Base-by-base conservation (phyloP, 2,113 vertebrate species). In the Dasyornis broadbenti region DNA sequence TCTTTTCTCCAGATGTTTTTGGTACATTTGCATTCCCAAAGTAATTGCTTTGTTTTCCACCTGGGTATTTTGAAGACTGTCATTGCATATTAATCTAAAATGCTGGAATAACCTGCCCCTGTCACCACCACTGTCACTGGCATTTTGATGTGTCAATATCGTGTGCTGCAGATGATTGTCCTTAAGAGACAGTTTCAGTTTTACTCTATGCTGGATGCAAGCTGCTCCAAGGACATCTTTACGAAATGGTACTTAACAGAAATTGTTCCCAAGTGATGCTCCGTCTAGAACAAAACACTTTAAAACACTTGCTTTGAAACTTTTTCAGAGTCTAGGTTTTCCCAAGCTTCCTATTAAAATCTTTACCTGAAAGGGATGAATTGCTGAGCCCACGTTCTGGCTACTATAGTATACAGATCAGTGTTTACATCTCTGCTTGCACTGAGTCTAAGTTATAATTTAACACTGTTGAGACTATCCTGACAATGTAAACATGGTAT, bases 401-500 rank as follows among this genome's bases (percentile, higher is more conserved):
- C 80, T 95, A 88, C 42, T 93, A 24, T 64, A 78, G n/a, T 86
- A 53, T 69, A 94, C 61, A 90, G 80, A 93, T 84, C 82, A 81
- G 82, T 92, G 91, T 94, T 96, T 96, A 96, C 81, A 95, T 89
- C 88, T 92, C 64, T 60, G 27, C 92, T 93, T 93, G 89, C 61
- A 68, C 60, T 35, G 79, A 68, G 52, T 77, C 79, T 96, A 90
- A 94, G 96, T 94, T 93, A 96, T 96, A 95, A 96, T 97, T 96
- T 96, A 94, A 95, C 92, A 78, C 82, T 92, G 88, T 92, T 95
- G 94, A 96, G 92, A 90, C 94, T 88, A 82, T 87, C 37, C 82
- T 96, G 95, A 95, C 92, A 97, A 81, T 86, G 91, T 96, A 96
- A 96, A 97, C 94, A 94, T 57, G 65, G 72, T 81, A 89, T 96